Percentiles rank a stretch among this genome's conserved stretches.
These are phyloP conservation scores for Seladonia tumulorum DNA, from an alignment of 2,888 invertebrate species.

Conservation along the genomic window DNA sequence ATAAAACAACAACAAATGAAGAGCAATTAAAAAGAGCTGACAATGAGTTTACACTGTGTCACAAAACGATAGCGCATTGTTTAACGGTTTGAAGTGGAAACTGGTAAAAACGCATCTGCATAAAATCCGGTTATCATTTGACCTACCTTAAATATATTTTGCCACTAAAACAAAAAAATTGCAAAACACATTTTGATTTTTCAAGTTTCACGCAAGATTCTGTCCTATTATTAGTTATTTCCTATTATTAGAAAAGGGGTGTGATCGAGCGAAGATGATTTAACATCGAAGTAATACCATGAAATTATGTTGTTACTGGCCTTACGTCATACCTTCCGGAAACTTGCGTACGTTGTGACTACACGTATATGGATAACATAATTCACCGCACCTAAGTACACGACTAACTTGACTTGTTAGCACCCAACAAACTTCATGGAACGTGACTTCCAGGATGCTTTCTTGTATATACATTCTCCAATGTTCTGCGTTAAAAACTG, in stretches of 20 bases:
- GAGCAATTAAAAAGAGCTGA: no score
- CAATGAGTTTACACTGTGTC: no score
- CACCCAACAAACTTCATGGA: background rate
- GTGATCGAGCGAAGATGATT: background rate
- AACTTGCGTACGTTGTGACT: background rate
- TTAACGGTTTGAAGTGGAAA: no score
- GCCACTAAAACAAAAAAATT: no score
- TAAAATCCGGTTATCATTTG: no score
- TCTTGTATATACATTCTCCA: background rate
- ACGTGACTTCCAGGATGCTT: conserved; percentile 13
- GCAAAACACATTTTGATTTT: no score
- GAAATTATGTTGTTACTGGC: background rate
- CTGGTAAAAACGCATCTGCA: no score
- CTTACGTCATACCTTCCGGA: background rate
- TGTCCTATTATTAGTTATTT: background rate
- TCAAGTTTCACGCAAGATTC: background rate
- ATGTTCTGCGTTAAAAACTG: background rate
- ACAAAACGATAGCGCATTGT: no score
- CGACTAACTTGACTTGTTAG: background rate
- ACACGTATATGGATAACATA: background rate
- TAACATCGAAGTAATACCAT: background rate
- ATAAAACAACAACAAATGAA: no score
- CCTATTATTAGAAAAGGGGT: background rate
- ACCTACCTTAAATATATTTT: no score
- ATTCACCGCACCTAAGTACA: background rate